These are phyloP conservation scores for Phyllotis vaccarum DNA, from an alignment of 2,797 vertebrate genomes.

Conservation along the genomic window DNA sequence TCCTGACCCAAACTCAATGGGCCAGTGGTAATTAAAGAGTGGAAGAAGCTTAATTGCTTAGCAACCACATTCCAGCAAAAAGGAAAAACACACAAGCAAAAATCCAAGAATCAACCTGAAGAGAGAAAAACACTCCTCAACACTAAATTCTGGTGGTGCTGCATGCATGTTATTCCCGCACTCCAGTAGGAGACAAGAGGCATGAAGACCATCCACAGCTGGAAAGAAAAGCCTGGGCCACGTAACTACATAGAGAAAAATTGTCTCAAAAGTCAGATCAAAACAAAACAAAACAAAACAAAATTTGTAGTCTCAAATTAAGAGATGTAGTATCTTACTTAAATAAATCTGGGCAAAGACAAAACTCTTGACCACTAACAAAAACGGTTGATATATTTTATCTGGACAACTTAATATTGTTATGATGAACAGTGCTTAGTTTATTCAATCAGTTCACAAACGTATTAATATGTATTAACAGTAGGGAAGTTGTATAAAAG, in stretches of 20 bases:
- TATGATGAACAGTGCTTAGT: not conserved
- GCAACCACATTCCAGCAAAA: constrained; percentile 17
- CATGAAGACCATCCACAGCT: not conserved
- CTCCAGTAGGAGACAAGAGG: not conserved
- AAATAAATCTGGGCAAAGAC: constrained; percentile 47
- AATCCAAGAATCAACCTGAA: constrained; percentile 38
- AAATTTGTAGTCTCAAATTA: not conserved
- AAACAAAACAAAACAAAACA: not conserved
- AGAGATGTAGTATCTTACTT: not conserved
- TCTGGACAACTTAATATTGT: not conserved
- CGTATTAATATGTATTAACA: not conserved
- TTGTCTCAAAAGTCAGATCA: not conserved
- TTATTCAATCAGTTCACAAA: not conserved
- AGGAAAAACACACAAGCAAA: not conserved
- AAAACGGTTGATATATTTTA: not conserved
- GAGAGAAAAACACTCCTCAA: not conserved
- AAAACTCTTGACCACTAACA: constrained; percentile 31
- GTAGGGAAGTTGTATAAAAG: not conserved
- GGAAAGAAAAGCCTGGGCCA: not conserved
- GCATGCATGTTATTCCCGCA: not conserved
- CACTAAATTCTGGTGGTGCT: not conserved
- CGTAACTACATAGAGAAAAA: no score
- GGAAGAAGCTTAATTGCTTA: constrained; percentile 41
- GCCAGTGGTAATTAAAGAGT: constrained; percentile 47
- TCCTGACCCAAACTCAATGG: constrained; percentile 39